Evolutionary conservation across 2,888 invertebrate genomes (phyloP), one percentile per base, ranked within the genome.

Genomic region (Rambutsinella grinnellia): DNA sequence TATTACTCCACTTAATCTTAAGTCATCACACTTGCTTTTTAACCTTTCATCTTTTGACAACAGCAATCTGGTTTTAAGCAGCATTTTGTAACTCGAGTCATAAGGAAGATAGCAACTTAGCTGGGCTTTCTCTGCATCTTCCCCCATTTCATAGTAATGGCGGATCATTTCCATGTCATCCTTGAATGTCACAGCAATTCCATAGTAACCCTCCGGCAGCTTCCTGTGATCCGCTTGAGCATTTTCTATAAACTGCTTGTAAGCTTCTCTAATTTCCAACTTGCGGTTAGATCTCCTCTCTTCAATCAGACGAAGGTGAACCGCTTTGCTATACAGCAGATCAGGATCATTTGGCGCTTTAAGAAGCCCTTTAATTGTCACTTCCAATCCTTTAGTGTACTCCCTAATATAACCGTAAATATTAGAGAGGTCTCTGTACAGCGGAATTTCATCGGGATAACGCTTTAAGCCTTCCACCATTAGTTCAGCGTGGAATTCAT

Each of bases 401-500:
- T 49, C 23, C 1, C 21, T 10, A 1, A 3, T 2, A 6, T 51
- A 23, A 15, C 51, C 58, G 27, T 51, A 53, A 6, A 24, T 47
- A 21, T 3, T 23, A 15, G 61, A 54, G 1, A 66, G 46, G 1
- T 17, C 3, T 15, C 26, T 15, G 44, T 66, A 56, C 23, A 15
- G 56, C 10, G n/a, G 15, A 1, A 21, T 10, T 21, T 66, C 44
- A 23, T 56, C 24, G 5, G 65, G 54, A 17, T 66, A 66, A 10
- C 54, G 10, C 15, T 46, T 5, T n/a, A 66, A n/a, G 13, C 54
- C 65, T 19, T 72, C 65, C 8, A 65, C 61, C 3, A 65, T 13
- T n/a, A 71, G 15, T 21, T 63, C 65, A 1, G 58, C 21, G 5
- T 1, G 19, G 10, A 61, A 57, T 19, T 24, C 2, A 23, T 47